These are phyloP conservation scores for Heterotilapia buettikoferi DNA, from an alignment of 2,113 vertebrate genomes.

Conservation along the genomic window DNA sequence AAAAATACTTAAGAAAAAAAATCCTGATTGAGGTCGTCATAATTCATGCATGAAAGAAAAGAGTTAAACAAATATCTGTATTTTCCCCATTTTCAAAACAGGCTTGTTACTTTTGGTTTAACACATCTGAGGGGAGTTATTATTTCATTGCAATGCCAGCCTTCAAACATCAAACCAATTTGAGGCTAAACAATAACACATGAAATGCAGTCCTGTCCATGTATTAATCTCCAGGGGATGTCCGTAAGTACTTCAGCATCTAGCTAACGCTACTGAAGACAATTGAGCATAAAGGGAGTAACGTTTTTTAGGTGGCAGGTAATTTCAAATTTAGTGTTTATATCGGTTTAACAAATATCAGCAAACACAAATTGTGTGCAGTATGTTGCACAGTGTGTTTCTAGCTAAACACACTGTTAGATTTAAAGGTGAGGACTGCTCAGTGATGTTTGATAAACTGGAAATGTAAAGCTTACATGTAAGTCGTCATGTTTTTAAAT, in stretches of 20 bases:
- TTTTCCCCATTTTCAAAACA: background rate
- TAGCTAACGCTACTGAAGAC: background rate
- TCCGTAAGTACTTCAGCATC: background rate
- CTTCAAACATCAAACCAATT: background rate
- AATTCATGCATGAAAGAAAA: background rate
- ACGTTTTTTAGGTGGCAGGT: background rate
- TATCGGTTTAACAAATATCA: background rate
- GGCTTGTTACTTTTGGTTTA: background rate
- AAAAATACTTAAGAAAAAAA: background rate
- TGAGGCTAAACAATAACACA: background rate
- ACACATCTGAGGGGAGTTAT: background rate
- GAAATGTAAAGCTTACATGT: background rate
- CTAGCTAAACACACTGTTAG: background rate
- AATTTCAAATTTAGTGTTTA: background rate
- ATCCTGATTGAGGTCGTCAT: background rate
- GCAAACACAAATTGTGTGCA: background rate
- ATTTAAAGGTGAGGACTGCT: background rate
- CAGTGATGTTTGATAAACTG: background rate
- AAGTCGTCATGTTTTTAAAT: background rate
- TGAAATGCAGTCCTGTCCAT: accelerated
- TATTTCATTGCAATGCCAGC: background rate
- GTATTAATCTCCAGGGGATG: background rate
- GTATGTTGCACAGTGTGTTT: background rate
- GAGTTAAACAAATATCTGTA: background rate
- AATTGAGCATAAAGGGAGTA: background rate